These are phyloP conservation scores for Ciconia maguari DNA, from an alignment of 2,113 vertebrate species.

Conservation along the genomic window DNA sequence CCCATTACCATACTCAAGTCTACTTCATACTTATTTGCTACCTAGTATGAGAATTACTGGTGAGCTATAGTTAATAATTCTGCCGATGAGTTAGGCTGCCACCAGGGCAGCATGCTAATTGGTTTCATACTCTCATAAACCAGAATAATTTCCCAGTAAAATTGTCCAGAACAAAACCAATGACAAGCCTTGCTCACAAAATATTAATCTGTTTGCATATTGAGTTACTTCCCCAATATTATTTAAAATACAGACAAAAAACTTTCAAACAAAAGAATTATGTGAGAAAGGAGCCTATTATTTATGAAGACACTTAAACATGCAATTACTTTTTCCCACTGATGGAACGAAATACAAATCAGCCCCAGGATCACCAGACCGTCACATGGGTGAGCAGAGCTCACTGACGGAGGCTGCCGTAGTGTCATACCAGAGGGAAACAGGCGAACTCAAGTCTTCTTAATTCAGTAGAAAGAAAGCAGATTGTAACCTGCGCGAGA, in stretches of 20 bases:
- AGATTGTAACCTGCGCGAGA: neutral
- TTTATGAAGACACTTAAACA: neutral
- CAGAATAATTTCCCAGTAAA: neutral
- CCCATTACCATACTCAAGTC: neutral
- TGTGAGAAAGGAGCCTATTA: neutral
- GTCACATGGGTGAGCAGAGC: neutral
- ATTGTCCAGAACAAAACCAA: conserved; percentile 11
- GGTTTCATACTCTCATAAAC: neutral
- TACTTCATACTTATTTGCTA: neutral
- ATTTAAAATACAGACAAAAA: conserved; percentile 9
- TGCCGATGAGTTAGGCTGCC: neutral
- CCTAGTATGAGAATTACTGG: neutral
- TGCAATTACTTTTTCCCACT: neutral
- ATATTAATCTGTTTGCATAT: neutral
- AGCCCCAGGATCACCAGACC: neutral
- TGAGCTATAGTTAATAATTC: neutral
- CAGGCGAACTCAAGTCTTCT: neutral
- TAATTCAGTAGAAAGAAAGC: neutral
- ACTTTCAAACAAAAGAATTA: neutral
- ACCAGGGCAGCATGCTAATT: neutral
- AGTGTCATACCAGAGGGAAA: neutral
- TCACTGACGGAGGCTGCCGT: neutral
- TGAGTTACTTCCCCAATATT: neutral
- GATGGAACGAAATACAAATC: neutral
- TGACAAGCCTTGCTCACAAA: neutral